Evolutionary conservation across 2,888 invertebrate species (phyloP).

Genomic region (Cordilura impudica): DNA sequence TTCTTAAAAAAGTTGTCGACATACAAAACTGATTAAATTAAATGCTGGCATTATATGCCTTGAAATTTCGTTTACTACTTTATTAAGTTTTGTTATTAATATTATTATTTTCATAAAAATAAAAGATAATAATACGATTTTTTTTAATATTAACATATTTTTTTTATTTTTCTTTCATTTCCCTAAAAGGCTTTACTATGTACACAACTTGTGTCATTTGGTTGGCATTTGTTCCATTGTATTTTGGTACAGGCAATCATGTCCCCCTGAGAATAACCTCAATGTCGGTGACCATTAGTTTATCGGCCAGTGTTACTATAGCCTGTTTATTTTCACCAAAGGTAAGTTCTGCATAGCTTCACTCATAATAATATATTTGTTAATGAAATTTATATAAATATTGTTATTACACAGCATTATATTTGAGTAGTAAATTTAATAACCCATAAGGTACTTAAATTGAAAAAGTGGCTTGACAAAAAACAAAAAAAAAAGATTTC

Average conservation of each 20-base stretch:
- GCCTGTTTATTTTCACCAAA: slow-evolving; percentile 96
- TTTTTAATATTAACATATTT: slow-evolving; percentile 10
- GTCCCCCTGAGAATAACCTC: slow-evolving; percentile 94
- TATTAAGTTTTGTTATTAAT: neutral
- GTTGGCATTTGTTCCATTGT: slow-evolving; percentile 98
- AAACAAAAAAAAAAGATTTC: too few species aligned
- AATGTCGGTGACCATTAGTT: slow-evolving; percentile 96
- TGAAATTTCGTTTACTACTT: neutral
- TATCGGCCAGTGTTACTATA: slow-evolving; percentile 95
- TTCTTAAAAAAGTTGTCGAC: neutral
- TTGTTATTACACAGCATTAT: neutral
- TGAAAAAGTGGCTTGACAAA: too few species aligned
- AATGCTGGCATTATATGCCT: too few species aligned
- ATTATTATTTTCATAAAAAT: neutral
- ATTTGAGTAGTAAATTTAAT: neutral
- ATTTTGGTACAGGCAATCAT: slow-evolving; percentile 96
- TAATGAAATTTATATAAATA: too few species aligned
- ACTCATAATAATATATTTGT: too few species aligned
- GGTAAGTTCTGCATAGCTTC: slow-evolving; percentile 80
- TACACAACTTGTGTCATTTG: slow-evolving; percentile 99
- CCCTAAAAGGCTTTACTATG: slow-evolving; percentile 94
- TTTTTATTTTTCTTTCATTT: neutral
- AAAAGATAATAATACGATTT: neutral
- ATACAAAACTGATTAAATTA: too few species aligned
- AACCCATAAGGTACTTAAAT: neutral